These are phyloP conservation scores for Timandra comae DNA, from an alignment of 2,888 invertebrate genomes.

Conservation along the genomic window DNA sequence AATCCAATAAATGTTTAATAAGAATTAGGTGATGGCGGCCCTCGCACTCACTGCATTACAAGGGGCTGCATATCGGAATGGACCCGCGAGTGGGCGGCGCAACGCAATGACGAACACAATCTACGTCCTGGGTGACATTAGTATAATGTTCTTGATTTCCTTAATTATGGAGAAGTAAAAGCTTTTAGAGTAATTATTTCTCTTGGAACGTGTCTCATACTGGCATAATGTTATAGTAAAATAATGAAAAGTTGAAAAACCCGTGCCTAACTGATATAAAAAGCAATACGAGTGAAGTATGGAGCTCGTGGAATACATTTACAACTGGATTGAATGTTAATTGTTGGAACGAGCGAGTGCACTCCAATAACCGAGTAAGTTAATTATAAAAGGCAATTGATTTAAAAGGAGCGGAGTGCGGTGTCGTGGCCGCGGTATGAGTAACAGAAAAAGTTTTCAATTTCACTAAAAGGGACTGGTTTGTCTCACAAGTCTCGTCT, in stretches of 20 bases:
- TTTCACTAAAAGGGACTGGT: constrained; percentile 78
- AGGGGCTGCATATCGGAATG: constrained; percentile 62
- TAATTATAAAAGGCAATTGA: constrained; percentile 77
- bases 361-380: constrained; percentile 68
- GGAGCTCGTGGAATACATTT: too few species aligned
- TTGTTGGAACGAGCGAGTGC: constrained; percentile 66
- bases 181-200: too few species aligned
- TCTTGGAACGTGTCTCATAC: too few species aligned
- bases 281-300: too few species aligned
- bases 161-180: too few species aligned
- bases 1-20: constrained; percentile 76
- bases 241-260: too few species aligned
- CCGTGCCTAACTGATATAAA: too few species aligned
- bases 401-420: constrained; percentile 58
- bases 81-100: too few species aligned
- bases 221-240: too few species aligned
- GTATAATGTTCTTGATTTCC: too few species aligned
- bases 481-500: constrained; percentile 76
- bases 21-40: constrained; percentile 60
- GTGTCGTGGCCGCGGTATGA: constrained; percentile 70
- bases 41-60: constrained; percentile 55
- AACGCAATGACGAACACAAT: too few species aligned
- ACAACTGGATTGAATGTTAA: constrained; percentile 70
- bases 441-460: constrained; percentile 78
- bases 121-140: too few species aligned